These are phyloP conservation scores for Ceratina calcarata DNA, from an alignment of 1,140 invertebrate genomes.

Conservation along the genomic window DNA sequence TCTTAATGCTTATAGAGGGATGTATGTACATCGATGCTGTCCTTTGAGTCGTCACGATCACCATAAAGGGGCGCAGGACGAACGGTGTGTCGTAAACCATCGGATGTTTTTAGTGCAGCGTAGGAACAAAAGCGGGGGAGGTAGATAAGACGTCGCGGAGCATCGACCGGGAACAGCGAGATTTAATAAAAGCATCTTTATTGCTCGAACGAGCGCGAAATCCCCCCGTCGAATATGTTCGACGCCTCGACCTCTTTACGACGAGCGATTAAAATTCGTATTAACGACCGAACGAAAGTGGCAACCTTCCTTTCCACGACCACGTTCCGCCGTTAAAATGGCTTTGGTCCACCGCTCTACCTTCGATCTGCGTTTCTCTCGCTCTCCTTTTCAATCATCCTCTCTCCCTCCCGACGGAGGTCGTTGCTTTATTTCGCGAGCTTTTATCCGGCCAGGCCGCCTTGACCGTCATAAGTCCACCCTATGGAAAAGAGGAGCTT, in stretches of 20 bases:
- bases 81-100: conserved; percentile 50
- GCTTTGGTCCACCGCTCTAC: neutral
- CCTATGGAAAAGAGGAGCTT: neutral
- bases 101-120: conserved; percentile 27
- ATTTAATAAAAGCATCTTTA: conserved; percentile 68
- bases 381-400: neutral
- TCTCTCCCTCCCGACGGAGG: neutral
- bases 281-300: conserved; percentile 55
- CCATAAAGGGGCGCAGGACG: conserved; percentile 51
- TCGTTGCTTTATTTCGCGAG: conserved; percentile 48
- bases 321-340: conserved; percentile 1
- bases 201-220: conserved; percentile 46
- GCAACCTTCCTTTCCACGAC: conserved; percentile 2
- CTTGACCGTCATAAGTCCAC: conserved; percentile 35
- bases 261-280: conserved; percentile 71
- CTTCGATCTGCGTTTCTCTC: neutral
- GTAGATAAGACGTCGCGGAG: conserved; percentile 25
- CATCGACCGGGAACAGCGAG: conserved; percentile 22
- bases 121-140: conserved; percentile 27
- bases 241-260: conserved; percentile 60
- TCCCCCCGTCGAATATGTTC: neutral
- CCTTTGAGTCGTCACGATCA: conserved; percentile 62
- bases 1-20: too few relatives aligned
- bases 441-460: conserved; percentile 33
- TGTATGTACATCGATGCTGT: conserved; percentile 28